Conservation (phyloP, 2,888 invertebrate species). For the Trissolcus japonicus region DNA sequence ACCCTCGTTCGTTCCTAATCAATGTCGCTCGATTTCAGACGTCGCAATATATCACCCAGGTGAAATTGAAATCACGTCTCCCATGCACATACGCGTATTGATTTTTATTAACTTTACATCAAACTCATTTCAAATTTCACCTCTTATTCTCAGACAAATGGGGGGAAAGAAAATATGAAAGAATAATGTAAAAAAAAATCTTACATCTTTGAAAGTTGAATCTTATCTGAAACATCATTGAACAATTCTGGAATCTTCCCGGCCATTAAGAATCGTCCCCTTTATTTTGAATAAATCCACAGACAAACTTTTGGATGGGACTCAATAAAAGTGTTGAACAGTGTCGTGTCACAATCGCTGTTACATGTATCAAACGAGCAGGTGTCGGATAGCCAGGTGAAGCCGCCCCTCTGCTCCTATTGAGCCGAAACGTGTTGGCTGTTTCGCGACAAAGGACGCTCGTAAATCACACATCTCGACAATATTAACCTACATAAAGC, state of each 20-base stretch:
- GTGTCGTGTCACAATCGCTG: slow-evolving; percentile 11
- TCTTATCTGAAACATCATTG: too few relatives aligned
- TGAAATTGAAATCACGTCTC: slow-evolving; percentile 34
- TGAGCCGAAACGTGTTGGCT: slow-evolving; percentile 29
- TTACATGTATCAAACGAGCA: slow-evolving; percentile 47
- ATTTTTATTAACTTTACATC: slow-evolving; percentile 1
- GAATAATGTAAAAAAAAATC: too few relatives aligned
- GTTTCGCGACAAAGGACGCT: slow-evolving; percentile 40
- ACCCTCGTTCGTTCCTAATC: slow-evolving; percentile 41
- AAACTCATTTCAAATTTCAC: neutral
- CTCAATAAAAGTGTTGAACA: slow-evolving; percentile 16
- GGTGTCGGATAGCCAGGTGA: slow-evolving; percentile 54
- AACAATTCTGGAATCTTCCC: too few relatives aligned
- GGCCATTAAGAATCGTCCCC: too few relatives aligned
- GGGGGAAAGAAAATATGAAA: too few relatives aligned
- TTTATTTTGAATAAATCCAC: too few relatives aligned
- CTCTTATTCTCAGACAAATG: too few relatives aligned
- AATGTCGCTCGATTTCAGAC: slow-evolving; percentile 31
- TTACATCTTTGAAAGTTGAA: too few relatives aligned
- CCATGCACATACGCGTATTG: neutral
- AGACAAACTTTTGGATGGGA: slow-evolving; percentile 5
- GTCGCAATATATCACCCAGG: slow-evolving; percentile 4
- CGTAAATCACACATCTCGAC: slow-evolving; percentile 55
- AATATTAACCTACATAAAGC: slow-evolving; percentile 55
- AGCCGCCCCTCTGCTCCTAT: slow-evolving; percentile 40